phyloP scores from a whole-genome alignment of 2,797 vertebrate species.

The Melanotaenia trifasciata region DNA sequence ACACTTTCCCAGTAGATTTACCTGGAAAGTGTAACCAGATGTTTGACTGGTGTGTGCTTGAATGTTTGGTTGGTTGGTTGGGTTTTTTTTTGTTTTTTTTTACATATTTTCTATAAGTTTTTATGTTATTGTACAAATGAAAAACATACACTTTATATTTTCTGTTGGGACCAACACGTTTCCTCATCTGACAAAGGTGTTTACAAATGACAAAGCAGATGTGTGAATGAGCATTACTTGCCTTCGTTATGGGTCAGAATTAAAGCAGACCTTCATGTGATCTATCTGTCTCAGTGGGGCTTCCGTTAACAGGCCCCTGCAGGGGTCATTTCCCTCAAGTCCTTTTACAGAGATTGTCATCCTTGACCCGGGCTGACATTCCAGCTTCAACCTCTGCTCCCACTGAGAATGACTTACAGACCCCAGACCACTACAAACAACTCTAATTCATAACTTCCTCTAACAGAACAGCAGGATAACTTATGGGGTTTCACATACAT shows the following conservation, averaged over 20 bases:
- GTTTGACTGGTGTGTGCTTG: too few species aligned
- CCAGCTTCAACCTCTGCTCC: slow-evolving; percentile 86
- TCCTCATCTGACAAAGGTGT: background rate
- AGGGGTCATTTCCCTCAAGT: slow-evolving; percentile 50
- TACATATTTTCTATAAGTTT: background rate
- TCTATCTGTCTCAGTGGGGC: slow-evolving; percentile 34
- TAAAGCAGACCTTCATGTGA: slow-evolving; percentile 25
- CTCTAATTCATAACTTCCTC: slow-evolving; percentile 48
- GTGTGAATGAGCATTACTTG: slow-evolving; percentile 7
- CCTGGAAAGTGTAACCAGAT: too few species aligned
- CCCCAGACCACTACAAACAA: slow-evolving; percentile 61
- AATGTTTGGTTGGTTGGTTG: background rate
- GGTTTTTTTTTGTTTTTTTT: background rate
- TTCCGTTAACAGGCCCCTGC: slow-evolving; percentile 41
- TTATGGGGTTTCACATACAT: slow-evolving; percentile 29
- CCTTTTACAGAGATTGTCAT: slow-evolving; percentile 72
- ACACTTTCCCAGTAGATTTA: too few species aligned
- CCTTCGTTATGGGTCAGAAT: slow-evolving; percentile 14
- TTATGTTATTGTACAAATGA: background rate
- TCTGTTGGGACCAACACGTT: background rate
- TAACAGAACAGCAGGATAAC: slow-evolving; percentile 18
- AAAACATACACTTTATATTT: background rate
- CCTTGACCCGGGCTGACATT: slow-evolving; percentile 86
- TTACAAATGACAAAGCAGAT: slow-evolving; percentile 14
- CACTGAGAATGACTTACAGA: slow-evolving; percentile 83